Percentiles rank a stretch among this genome's conserved stretches.
Evolutionary conservation across 2,797 vertebrate species (phyloP).

Genomic region (Mallotus villosus): DNA sequence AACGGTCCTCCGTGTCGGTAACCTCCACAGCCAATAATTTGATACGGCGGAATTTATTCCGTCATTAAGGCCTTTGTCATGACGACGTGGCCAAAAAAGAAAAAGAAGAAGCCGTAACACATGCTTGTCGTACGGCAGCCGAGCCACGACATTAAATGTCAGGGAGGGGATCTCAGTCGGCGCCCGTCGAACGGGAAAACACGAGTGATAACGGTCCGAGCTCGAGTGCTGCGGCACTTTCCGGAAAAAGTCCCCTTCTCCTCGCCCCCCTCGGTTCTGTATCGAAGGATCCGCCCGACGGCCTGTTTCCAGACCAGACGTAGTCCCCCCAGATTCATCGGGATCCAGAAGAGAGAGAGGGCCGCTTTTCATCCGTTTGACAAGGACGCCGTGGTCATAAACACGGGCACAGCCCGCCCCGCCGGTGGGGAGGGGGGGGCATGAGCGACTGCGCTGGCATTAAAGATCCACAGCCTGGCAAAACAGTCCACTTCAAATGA

Average conservation of each 20-base stretch:
- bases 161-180: not conserved
- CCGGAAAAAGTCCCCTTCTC: conserved; percentile 6
- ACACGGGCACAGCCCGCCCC: conserved; percentile 20
- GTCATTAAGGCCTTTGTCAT: conserved; percentile 44
- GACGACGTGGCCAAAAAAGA: conserved; percentile 8
- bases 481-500: conserved; percentile 47
- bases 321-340: conserved; percentile 22
- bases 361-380: conserved; percentile 30
- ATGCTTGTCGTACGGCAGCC: conserved; percentile 17
- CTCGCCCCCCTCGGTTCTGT: too few relatives aligned
- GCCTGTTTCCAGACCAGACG: too few relatives aligned
- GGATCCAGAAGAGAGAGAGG: conserved; percentile 21
- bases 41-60: conserved; percentile 41
- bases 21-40: conserved; percentile 37
- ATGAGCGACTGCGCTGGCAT: conserved; percentile 20
- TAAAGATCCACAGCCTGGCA: conserved; percentile 24
- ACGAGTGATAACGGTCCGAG: too few relatives aligned
- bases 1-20: conserved; percentile 30
- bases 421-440: too few relatives aligned
- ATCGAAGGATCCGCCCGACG: too few relatives aligned
- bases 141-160: conserved; percentile 24
- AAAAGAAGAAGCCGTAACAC: conserved; percentile 30
- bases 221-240: not conserved
- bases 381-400: conserved; percentile 42
- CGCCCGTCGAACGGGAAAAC: too few relatives aligned